Evolutionary conservation across 1,140 invertebrate genomes (phyloP), one percentile per base, ranked within the genome.

Genomic region (Oncopodura yosiiana): DNA sequence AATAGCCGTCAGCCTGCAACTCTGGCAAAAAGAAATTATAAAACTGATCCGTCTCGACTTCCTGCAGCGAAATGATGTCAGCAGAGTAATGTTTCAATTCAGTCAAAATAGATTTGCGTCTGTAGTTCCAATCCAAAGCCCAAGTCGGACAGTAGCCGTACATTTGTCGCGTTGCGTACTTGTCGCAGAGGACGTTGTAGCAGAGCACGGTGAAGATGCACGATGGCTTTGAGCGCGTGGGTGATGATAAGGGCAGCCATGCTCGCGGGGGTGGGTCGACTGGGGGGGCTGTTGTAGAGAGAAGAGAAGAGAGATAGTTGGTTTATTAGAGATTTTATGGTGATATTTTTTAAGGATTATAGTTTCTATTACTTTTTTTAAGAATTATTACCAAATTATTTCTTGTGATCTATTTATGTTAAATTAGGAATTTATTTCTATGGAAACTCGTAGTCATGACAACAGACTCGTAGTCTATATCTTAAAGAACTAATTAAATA

Each of bases 121-220:
- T 78, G 75, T 98, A 98, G 60, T 95, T 91, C 95, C 96, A 99
- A 68, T 87, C 86, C 12, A 99, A 76, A 21, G 94, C 94, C 92
- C 93, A 96, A 58, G 86, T 84, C 2, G 93, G 93, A 73, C 93
- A 97, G 71, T 96, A 96, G 21, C 55, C 92, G 73, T 98, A 97
- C 83, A 94, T 92, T 70, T 93, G 89, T 63, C 93, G 73, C 16
- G 94, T 98, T 23, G 94, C 94, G 68, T 97, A 98, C 73, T 98
- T 97, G 74, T 97, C 94, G 74, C 95, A 97, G 50, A 99, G 77
- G 49, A 99, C 92, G 74, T 99, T 99, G 78, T 99, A 99, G 74
- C 94, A 98, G 87, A 99, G 95, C 56, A 98, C 92, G 46, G 94
- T 97, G 74, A 99, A 94, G 29, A 61, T 57, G 21, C 60, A 61